Evolutionary conservation across 2,888 invertebrate species (phyloP).

Genomic region (Spatulosminthurus flaviceps): DNA sequence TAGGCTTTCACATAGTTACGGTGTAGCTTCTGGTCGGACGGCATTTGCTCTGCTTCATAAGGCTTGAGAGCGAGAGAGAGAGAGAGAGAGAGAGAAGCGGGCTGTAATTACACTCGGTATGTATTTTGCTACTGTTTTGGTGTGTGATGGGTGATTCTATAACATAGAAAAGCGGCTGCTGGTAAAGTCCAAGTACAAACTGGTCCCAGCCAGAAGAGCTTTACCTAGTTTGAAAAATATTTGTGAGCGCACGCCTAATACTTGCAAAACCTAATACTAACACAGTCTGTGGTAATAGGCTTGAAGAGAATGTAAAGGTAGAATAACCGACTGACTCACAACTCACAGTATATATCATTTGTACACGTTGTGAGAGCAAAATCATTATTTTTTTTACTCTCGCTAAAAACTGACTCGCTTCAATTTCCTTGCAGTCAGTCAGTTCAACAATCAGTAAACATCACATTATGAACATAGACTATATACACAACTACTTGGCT

Average conservation of each 20-base stretch:
- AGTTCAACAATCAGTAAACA: neutral
- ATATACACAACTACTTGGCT: too few relatives aligned
- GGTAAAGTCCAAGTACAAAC: neutral
- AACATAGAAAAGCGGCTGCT: too few relatives aligned
- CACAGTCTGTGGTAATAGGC: too few relatives aligned
- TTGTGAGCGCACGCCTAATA: slow-evolving; percentile 2
- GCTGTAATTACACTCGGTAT: neutral
- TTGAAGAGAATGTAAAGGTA: neutral
- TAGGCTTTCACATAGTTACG: neutral
- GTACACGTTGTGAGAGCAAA: neutral
- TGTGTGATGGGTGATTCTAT: neutral
- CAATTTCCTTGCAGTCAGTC: neutral
- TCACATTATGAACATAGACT: neutral
- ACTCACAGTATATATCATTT: neutral
- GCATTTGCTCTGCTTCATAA: neutral
- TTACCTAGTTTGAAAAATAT: slow-evolving; percentile 12
- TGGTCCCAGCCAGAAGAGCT: neutral
- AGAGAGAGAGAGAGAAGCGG: neutral
- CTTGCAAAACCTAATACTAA: neutral
- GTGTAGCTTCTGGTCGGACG: slow-evolving; percentile 1
- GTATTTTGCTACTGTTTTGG: neutral
- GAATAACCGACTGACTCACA: neutral
- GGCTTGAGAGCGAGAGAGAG: too few relatives aligned
- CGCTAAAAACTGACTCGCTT: slow-evolving; percentile 7
- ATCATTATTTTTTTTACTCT: slow-evolving; percentile 7